These are phyloP conservation scores for Erynnis tages DNA, from an alignment of 2,888 invertebrate genomes.

Conservation along the genomic window DNA sequence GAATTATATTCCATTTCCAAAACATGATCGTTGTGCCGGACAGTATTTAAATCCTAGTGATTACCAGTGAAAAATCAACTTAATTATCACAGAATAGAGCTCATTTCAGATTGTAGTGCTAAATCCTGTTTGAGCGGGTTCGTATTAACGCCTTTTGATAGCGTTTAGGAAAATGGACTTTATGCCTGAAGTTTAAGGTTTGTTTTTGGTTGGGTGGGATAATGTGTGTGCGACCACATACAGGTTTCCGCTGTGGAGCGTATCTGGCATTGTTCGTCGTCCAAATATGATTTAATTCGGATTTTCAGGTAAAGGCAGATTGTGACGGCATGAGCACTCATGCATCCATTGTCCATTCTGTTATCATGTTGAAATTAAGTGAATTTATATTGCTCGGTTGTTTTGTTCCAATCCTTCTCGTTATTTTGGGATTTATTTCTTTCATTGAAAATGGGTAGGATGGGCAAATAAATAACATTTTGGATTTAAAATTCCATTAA, in stretches of 20 bases:
- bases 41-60: conserved; percentile 39
- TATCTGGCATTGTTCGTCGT: conserved; percentile 51
- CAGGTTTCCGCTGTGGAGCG: conserved; percentile 61
- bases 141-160: conserved; percentile 7
- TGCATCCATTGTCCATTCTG: conserved; percentile 21
- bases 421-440: no score
- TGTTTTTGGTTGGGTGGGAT: conserved; percentile 24
- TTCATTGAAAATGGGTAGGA: no score
- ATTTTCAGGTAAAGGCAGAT: conserved; percentile 63
- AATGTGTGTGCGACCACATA: conserved; percentile 50
- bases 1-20: conserved; percentile 66
- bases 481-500: no score
- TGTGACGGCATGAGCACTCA: conserved; percentile 37
- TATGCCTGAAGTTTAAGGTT: conserved; percentile 35
- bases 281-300: conserved; percentile 66
- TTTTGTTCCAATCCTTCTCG: neutral
- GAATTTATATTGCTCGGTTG: neutral
- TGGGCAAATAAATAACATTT: no score
- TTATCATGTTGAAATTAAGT: conserved; percentile 16
- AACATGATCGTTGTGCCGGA: conserved; percentile 61
- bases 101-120: conserved; percentile 21
- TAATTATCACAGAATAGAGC: conserved; percentile 29
- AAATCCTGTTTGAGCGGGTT: conserved; percentile 12
- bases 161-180: conserved; percentile 34
- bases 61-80: conserved; percentile 38